Percentiles rank a stretch among this genome's conserved stretches.
Evolutionary conservation across 1,140 invertebrate genomes (phyloP).

Genomic region (Euglossa dilemma): DNA sequence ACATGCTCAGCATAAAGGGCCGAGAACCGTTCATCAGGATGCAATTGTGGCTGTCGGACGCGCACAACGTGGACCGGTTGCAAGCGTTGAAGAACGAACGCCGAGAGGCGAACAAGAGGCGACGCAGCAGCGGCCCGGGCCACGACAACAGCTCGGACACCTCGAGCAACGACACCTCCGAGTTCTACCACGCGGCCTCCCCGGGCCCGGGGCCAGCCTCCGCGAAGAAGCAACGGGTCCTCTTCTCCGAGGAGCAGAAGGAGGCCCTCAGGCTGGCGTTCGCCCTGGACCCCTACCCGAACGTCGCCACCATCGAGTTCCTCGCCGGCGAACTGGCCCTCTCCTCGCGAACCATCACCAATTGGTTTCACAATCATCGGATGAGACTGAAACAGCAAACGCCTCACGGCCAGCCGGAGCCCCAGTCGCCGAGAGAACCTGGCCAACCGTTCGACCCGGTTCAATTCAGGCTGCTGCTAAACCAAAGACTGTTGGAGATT

Average conservation of each 20-base stretch:
- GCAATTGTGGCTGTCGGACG: constrained; percentile 98
- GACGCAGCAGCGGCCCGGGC: constrained; percentile 90
- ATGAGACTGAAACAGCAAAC: constrained; percentile 97
- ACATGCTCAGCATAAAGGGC: constrained; percentile 99
- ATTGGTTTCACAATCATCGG: constrained; percentile 99
- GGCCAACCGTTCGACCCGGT: constrained; percentile 93
- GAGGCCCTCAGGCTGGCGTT: constrained; percentile 97
- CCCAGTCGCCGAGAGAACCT: constrained; percentile 87
- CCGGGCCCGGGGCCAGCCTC: constrained; percentile 89
- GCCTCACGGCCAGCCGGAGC: constrained; percentile 87
- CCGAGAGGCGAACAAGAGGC: constrained; percentile 93
- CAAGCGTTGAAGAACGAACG: constrained; percentile 94
- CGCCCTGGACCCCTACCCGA: constrained; percentile 97
- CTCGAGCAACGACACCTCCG: constrained; percentile 93
- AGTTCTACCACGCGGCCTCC: constrained; percentile 93
- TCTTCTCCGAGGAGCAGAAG: constrained; percentile 99
- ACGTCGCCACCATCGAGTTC: constrained; percentile 97
- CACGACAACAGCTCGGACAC: constrained; percentile 93
- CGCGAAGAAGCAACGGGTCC: constrained; percentile 95
- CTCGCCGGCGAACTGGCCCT: constrained; percentile 94
- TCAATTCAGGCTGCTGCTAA: constrained; percentile 93
- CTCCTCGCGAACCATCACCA: constrained; percentile 97
- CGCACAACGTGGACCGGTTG: constrained; percentile 94
- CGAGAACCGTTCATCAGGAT: constrained; percentile 99
- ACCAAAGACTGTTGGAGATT: constrained; percentile 92